Conservation (phyloP, 2,888 invertebrate species). For the Papilio demoleus region DNA sequence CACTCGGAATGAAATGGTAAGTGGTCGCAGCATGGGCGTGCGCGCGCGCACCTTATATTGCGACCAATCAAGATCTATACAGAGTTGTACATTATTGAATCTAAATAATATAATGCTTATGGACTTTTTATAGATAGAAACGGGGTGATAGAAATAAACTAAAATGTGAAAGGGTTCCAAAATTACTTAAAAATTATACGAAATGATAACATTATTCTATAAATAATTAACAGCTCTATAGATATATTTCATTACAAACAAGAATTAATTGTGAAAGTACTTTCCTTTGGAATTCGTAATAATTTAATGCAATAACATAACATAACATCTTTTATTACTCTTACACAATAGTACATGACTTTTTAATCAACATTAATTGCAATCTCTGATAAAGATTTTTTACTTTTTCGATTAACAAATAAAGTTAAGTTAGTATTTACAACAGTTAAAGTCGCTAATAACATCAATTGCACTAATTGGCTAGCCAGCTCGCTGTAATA, state of each 20-base stretch:
- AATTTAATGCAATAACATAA: slow-evolving; percentile 4
- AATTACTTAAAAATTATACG: no score
- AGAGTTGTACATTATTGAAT: no score
- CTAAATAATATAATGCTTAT: no score
- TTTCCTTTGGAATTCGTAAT: slow-evolving; percentile 8
- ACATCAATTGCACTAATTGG: no score
- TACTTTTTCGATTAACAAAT: background rate
- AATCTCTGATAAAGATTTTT: background rate
- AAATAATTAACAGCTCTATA: slow-evolving; percentile 2
- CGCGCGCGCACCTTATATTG: slow-evolving; percentile 23
- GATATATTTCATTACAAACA: slow-evolving; percentile 11
- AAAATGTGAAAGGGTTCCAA: no score
- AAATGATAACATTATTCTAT: no score
- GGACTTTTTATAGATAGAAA: no score
- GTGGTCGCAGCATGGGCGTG: slow-evolving; percentile 30
- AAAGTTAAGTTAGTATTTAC: background rate
- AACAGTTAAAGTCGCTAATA: no score
- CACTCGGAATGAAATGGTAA: slow-evolving; percentile 34
- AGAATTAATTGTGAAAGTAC: slow-evolving; percentile 5
- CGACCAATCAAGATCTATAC: background rate
- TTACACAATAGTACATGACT: background rate
- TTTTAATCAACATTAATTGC: background rate
- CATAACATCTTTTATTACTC: slow-evolving; percentile 7
- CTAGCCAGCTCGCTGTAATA: no score
- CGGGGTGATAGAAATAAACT: no score